These are phyloP conservation scores for Agonopterix arenella DNA, from an alignment of 2,888 invertebrate species.

Conservation along the genomic window DNA sequence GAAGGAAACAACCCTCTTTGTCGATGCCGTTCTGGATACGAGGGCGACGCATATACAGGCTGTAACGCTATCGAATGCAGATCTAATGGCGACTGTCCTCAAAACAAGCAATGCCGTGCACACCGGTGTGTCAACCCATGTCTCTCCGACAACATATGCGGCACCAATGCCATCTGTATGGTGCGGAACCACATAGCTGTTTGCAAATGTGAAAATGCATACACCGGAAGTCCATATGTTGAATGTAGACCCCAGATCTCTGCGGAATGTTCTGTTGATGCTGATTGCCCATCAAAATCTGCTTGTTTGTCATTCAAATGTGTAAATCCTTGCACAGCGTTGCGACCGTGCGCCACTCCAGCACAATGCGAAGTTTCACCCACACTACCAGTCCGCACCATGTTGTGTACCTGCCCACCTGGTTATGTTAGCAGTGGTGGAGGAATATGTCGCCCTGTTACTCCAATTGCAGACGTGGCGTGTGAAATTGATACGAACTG, in stretches of 20 bases:
- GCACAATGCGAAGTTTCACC: conserved; percentile 89
- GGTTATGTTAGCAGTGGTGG: conserved; percentile 92
- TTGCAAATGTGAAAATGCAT: conserved; percentile 89
- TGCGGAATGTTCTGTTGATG: conserved; percentile 87
- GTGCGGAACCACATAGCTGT: conserved; percentile 89
- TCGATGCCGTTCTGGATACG: conserved; percentile 87
- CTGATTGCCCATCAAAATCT: conserved; percentile 86
- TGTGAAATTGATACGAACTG: conserved; percentile 89
- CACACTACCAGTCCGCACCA: conserved; percentile 89
- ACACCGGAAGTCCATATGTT: conserved; percentile 87
- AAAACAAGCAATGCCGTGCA: conserved; percentile 89
- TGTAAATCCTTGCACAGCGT: conserved; percentile 86
- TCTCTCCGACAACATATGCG: conserved; percentile 85
- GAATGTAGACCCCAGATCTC: conserved; percentile 85
- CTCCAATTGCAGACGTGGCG: conserved; percentile 77
- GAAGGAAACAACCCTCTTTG: conserved; percentile 85
- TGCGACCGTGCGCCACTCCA: conserved; percentile 88
- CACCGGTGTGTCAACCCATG: conserved; percentile 92
- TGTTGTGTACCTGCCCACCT: conserved; percentile 93
- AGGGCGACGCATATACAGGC: conserved; percentile 85
- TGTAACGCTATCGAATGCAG: conserved; percentile 89
- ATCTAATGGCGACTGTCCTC: conserved; percentile 91
- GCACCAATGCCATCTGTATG: conserved; percentile 85
- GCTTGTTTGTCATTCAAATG: conserved; percentile 91
- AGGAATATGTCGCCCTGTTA: conserved; percentile 87